Evolutionary conservation across 2,113 vertebrate species (phyloP).

Genomic region (Camelus bactrianus): DNA sequence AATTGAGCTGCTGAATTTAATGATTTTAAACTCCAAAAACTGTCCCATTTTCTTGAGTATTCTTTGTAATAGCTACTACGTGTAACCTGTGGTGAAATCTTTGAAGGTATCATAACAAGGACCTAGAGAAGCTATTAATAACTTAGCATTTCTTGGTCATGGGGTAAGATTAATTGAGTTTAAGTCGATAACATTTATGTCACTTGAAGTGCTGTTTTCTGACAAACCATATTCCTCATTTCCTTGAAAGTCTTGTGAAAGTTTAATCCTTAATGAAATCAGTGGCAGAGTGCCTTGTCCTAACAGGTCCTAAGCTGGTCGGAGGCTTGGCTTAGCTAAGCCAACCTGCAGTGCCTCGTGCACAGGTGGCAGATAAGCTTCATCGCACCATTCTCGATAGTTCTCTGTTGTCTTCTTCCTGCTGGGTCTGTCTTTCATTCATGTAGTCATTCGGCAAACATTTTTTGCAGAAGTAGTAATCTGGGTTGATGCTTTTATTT

Average conservation of each 20-base stretch:
- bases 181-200: slow-evolving; percentile 1
- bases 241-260: slow-evolving; percentile 3
- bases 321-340: background rate
- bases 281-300: background rate
- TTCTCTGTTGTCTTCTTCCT: background rate
- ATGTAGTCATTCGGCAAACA: background rate
- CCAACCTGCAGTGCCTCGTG: background rate
- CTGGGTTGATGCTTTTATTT: background rate
- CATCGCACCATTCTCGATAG: background rate
- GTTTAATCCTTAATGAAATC: slow-evolving; percentile 3
- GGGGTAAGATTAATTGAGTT: slow-evolving; percentile 5
- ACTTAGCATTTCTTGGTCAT: background rate
- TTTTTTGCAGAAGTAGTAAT: background rate
- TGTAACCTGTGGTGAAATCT: background rate
- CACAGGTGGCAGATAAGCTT: background rate
- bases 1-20: background rate
- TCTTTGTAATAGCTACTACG: background rate
- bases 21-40: background rate
- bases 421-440: background rate
- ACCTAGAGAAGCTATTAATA: background rate
- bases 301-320: background rate
- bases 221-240: background rate
- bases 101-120: background rate
- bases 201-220: slow-evolving; percentile 34
- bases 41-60: background rate